phyloP scores from a whole-genome alignment of 2,113 vertebrate genomes.

The Heterotilapia buettikoferi region DNA sequence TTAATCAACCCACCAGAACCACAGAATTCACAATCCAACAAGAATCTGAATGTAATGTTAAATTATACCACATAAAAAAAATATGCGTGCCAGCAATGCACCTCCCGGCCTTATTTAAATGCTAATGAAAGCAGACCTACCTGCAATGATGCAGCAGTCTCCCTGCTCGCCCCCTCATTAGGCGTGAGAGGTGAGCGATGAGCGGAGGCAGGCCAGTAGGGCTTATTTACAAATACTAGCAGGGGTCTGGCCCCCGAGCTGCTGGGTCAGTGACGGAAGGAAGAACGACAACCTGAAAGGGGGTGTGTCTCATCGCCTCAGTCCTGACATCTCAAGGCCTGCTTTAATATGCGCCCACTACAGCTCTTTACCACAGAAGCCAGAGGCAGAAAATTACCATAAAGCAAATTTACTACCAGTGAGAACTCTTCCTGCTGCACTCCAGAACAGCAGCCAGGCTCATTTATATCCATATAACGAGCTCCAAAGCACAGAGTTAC shows the following conservation, averaged over 20 bases:
- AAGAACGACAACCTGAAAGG: background rate
- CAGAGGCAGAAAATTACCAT: constrained; percentile 35
- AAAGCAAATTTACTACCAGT: constrained; percentile 35
- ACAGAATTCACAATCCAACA: background rate
- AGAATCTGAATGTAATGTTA: constrained; percentile 1
- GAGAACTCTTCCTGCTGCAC: constrained; percentile 12
- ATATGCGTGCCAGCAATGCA: background rate
- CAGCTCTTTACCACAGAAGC: background rate
- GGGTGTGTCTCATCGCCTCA: background rate
- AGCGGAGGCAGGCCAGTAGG: background rate
- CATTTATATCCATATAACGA: constrained; percentile 38
- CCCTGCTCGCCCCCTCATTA: constrained; percentile 31
- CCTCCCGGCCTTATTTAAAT: constrained; percentile 39
- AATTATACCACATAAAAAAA: constrained; percentile 10
- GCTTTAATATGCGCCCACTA: background rate
- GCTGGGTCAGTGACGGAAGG: background rate
- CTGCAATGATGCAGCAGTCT: constrained; percentile 41
- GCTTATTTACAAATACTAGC: background rate
- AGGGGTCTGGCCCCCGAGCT: background rate
- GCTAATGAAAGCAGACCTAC: constrained; percentile 41
- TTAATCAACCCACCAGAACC: constrained; percentile 1
- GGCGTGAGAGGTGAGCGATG: background rate
- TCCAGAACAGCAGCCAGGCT: constrained; percentile 9
- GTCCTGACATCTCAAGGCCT: background rate
- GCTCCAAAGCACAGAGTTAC: constrained; percentile 5